phyloP scores from a whole-genome alignment of 2,113 vertebrate genomes.

The Lagenorhynchus albirostris region DNA sequence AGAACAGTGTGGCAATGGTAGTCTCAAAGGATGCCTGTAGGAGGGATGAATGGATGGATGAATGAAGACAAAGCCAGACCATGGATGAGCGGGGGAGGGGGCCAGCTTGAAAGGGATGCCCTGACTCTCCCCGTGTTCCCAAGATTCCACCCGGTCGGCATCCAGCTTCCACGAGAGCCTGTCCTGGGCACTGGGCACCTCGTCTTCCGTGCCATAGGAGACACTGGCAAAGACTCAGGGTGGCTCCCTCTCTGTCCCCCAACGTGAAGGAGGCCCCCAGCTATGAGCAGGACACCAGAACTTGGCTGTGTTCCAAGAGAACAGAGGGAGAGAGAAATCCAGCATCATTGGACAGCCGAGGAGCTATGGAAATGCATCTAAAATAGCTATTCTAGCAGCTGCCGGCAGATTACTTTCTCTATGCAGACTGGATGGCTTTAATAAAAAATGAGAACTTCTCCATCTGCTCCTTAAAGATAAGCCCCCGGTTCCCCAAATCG shows the following conservation, averaged over 20 bases:
- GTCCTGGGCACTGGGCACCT: not conserved
- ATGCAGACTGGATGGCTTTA: conserved; percentile 77
- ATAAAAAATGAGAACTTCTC: conserved; percentile 81
- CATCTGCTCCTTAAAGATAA: conserved; percentile 85
- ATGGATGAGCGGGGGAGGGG: rapidly evolving
- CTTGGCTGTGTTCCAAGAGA: conserved; percentile 65
- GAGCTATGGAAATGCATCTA: conserved; percentile 75
- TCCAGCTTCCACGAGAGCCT: not conserved
- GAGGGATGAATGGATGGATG: not conserved
- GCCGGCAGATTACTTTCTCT: conserved; percentile 67
- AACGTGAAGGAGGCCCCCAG: not conserved
- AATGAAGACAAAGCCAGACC: rapidly evolving
- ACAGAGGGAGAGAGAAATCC: conserved; percentile 25
- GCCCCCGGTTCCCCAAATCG: conserved; percentile 73
- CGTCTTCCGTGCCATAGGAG: not conserved
- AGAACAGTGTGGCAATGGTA: too few relatives aligned
- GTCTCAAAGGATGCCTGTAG: not conserved
- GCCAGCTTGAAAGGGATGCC: not conserved
- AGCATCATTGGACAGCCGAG: conserved; percentile 62
- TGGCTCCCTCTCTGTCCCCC: not conserved
- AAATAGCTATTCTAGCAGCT: conserved; percentile 68
- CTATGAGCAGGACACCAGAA: not conserved
- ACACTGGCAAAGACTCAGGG: not conserved
- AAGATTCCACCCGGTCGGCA: not conserved
- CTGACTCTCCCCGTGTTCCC: not conserved